phyloP scores from a whole-genome alignment of 2,113 vertebrate genomes.

The Lipotes vexillifer region DNA sequence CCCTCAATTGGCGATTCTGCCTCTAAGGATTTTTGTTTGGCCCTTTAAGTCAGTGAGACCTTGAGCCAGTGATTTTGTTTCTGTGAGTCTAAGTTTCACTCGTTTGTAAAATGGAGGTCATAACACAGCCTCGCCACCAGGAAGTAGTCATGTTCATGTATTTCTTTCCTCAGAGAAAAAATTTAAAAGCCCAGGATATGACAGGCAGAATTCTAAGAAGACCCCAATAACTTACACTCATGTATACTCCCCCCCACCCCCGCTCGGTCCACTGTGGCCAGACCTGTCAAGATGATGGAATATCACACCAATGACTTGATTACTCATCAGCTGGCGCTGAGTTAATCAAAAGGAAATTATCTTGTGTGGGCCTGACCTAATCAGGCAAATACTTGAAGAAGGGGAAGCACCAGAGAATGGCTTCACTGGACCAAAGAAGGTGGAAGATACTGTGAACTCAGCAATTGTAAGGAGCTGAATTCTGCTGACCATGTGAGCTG shows the following conservation, averaged over 20 bases:
- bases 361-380: neutral
- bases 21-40: neutral
- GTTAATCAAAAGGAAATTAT: neutral
- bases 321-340: neutral
- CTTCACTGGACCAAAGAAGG: neutral
- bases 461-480: neutral
- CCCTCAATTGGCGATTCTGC: neutral
- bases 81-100: neutral
- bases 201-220: neutral
- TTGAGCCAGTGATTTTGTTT: neutral
- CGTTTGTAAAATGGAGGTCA: neutral
- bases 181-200: neutral
- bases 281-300: neutral
- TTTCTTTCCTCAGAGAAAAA: neutral
- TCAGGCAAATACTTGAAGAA: neutral
- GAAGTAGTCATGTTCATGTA: neutral
- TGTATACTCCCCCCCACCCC: rapidly evolving
- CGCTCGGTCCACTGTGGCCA: neutral
- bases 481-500: neutral
- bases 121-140: neutral
- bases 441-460: neutral
- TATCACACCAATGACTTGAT: neutral
- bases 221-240: neutral
- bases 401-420: neutral
- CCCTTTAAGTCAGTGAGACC: neutral